Percentiles rank a stretch among this genome's conserved stretches.
Conservation (phyloP, 2,113 vertebrate species). For the Smithornis capensis region DNA sequence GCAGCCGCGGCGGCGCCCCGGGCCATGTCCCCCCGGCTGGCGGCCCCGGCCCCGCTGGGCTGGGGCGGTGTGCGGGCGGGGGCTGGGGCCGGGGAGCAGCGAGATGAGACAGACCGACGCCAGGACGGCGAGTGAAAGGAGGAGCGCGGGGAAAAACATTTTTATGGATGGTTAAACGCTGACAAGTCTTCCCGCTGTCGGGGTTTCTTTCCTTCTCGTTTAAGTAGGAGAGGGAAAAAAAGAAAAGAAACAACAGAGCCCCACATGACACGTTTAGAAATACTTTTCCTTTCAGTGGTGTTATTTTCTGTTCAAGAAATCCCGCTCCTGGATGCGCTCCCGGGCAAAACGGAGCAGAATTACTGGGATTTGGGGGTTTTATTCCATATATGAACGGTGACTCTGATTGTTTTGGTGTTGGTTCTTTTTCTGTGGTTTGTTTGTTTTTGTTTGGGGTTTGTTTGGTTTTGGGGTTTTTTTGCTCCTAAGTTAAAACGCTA, state of each 20-base stretch:
- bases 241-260: neutral
- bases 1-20: neutral
- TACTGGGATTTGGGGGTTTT: neutral
- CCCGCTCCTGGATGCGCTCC: constrained; percentile 8
- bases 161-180: constrained; percentile 59
- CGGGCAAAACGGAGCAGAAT: neutral
- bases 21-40: neutral
- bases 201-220: neutral
- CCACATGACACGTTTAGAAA: constrained; percentile 29
- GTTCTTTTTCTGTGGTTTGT: neutral
- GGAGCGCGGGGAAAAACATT: constrained; percentile 31
- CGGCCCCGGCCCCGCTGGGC: neutral
- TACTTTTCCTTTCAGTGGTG: constrained; percentile 12
- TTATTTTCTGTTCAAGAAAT: constrained; percentile 16
- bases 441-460: too few species aligned
- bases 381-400: neutral
- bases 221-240: neutral
- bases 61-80: constrained; percentile 23
- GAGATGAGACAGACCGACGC: constrained; percentile 77
- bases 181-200: constrained; percentile 39
- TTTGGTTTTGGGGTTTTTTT: neutral
- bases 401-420: neutral
- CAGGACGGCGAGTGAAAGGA: constrained; percentile 68
- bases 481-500: neutral
- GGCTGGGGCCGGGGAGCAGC: constrained; percentile 14